Base-by-base conservation (phyloP, 2,888 invertebrate genomes). In the Stenodema calcarata region DNA sequence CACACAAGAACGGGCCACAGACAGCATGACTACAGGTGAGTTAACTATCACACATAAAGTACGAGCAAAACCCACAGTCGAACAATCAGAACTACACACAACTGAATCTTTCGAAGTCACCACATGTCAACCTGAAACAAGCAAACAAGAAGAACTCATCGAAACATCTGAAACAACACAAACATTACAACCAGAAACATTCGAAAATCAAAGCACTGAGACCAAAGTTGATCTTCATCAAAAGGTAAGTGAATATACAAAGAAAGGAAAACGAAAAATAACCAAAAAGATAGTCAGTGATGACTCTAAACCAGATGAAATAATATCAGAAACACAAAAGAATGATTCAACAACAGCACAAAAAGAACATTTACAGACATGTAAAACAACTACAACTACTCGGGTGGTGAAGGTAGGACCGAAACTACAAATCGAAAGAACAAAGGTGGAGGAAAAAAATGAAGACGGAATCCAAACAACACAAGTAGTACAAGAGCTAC, bases 1-100 rank as follows among this genome's bases (percentile, higher is more conserved):
- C 6, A 23, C 12, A 75, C 75, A 75, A 75, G 75, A 75, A 62
- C 75, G 30, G 35, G 16, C 75, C n/a, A 35, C 35, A 75, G 42
- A 18, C 30, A 75, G 42, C 30, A 30, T 14, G 70, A 30, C n/a
- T 9, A 18, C 75, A 75, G 42, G 42, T 75, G 62, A 62, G 62
- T 62, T 12, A 62, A 62, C 18, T 7, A 62, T 62, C 62, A 0
- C 23, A 62, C 23, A 86, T 0, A 89, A 88, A 44, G 88, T 87
- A 11, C 87, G 87, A 11, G 54, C 87, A 47, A 87, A 88, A 76
- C 85, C 79, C n/a, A 88, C 87, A 28, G 85, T 87, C 7, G 73
- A 23, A 62, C 62, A 62, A 62, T 23, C 62, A 18, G 23, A 62
- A 62, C n/a, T 62, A 62, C 62, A 62, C 7, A 70, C 70, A 70